phyloP scores from a whole-genome alignment of 2,888 invertebrate genomes.

The Sinelater perroti region DNA sequence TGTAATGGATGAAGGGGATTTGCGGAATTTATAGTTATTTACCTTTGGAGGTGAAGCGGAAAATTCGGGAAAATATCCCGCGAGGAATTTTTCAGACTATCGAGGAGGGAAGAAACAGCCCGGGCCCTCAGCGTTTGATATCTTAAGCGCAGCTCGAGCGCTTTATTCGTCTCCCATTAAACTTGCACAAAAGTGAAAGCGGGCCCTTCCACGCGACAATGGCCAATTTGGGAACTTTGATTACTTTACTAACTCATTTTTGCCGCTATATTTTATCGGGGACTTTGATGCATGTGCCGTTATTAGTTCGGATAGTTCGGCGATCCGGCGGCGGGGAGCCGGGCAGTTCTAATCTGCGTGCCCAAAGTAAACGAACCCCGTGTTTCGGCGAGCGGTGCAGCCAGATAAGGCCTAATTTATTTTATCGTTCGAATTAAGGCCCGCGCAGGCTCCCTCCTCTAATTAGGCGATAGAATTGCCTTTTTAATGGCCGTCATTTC shows the following conservation, averaged over 20 bases:
- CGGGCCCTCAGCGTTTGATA: conserved; percentile 48
- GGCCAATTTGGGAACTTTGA: conserved; percentile 58
- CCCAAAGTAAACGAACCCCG: conserved; percentile 34
- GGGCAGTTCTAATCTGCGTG: conserved; percentile 35
- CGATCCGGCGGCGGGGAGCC: conserved; percentile 29
- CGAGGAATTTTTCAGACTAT: conserved; percentile 46
- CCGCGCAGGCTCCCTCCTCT: conserved; percentile 38
- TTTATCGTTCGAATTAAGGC: conserved; percentile 44
- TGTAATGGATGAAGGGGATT: conserved; percentile 48
- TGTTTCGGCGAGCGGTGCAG: conserved; percentile 36
- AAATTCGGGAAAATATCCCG: conserved; percentile 41
- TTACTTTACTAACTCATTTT: conserved; percentile 51
- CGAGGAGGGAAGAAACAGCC: conserved; percentile 41
- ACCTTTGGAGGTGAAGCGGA: conserved; percentile 46
- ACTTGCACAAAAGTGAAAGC: conserved; percentile 33
- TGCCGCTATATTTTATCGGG: conserved; percentile 39
- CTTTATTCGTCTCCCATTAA: conserved; percentile 33
- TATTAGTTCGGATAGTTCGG: conserved; percentile 37
- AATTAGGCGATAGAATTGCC: conserved; percentile 44
- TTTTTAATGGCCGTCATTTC: conserved; percentile 44
- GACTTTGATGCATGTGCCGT: conserved; percentile 42
- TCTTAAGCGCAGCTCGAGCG: conserved; percentile 25
- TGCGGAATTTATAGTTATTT: conserved; percentile 51
- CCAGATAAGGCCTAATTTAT: conserved; percentile 44
- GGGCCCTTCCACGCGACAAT: conserved; percentile 48